Evolutionary conservation across 2,888 invertebrate species (phyloP).

Genomic region (Leptinotarsa haldemani): DNA sequence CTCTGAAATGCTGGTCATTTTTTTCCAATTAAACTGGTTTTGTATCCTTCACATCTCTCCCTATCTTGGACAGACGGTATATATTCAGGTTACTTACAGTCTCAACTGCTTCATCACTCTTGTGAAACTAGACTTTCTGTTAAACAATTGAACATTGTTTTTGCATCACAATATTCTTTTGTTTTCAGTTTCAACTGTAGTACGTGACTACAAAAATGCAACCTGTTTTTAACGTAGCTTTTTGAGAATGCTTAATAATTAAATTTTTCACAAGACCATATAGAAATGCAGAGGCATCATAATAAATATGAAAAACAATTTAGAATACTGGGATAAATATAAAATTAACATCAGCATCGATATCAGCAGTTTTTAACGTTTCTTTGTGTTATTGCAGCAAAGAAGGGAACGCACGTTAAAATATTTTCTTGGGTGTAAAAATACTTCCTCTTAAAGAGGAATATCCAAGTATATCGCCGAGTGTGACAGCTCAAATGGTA

Average conservation of each 20-base stretch:
- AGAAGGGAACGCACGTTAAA: neutral
- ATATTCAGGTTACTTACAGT: too few relatives aligned
- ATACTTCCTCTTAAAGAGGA: neutral
- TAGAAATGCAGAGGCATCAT: neutral
- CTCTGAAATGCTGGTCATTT: too few relatives aligned
- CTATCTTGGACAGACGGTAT: too few relatives aligned
- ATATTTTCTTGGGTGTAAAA: slow-evolving; percentile 1
- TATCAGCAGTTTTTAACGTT: neutral
- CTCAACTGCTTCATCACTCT: too few relatives aligned
- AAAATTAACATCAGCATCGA: too few relatives aligned
- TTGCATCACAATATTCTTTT: neutral
- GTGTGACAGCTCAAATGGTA: slow-evolving; percentile 2
- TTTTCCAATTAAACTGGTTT: too few relatives aligned
- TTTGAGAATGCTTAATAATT: neutral
- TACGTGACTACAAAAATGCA: neutral
- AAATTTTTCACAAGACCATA: neutral
- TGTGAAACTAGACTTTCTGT: too few relatives aligned
- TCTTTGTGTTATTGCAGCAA: neutral
- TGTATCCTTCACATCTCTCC: too few relatives aligned
- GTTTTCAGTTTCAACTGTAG: slow-evolving; percentile 3
- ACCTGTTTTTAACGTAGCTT: neutral
- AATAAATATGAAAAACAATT: neutral
- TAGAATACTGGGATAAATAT: neutral
- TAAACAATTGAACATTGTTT: too few relatives aligned
- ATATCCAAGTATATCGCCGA: neutral